Conservation (phyloP, 2,888 invertebrate genomes). For the Callyntrura guangdongensis region DNA sequence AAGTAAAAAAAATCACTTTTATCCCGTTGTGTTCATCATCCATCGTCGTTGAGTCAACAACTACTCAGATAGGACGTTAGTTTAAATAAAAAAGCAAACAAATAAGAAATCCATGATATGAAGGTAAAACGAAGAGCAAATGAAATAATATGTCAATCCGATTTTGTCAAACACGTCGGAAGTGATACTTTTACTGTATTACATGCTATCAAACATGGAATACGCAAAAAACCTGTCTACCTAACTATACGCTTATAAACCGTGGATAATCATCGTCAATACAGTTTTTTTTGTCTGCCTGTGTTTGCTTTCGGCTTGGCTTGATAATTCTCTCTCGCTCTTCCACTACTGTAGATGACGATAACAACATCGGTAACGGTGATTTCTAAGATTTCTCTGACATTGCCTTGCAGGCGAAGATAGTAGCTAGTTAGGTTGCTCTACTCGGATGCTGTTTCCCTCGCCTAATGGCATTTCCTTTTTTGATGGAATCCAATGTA, state of each 20-base stretch:
- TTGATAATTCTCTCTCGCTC: too few relatives aligned
- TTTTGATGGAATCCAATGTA: constrained; percentile 60
- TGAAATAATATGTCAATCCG: constrained; percentile 78
- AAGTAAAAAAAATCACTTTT: constrained; percentile 62
- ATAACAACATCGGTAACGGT: constrained; percentile 23
- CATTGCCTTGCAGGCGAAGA: not conserved
- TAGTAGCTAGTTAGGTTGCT: too few relatives aligned
- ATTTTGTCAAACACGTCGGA: constrained; percentile 77
- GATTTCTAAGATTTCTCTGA: constrained; percentile 24
- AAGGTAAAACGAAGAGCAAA: constrained; percentile 28
- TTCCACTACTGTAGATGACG: not conserved
- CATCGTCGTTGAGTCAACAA: not conserved
- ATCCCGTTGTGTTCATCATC: constrained; percentile 19
- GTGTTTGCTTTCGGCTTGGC: not conserved
- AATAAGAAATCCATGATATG: constrained; percentile 58
- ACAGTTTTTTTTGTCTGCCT: not conserved
- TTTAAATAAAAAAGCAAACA: constrained; percentile 46
- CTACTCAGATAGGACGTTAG: not conserved
- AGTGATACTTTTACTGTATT: constrained; percentile 68
- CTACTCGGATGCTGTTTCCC: not conserved
- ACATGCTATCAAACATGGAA: not conserved
- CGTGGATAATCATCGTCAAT: too few relatives aligned
- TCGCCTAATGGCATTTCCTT: constrained; percentile 74
- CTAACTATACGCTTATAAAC: not conserved
- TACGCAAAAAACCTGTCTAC: not conserved